These are phyloP conservation scores for Amphipoea oculea DNA, from an alignment of 2,888 invertebrate species.

Conservation along the genomic window DNA sequence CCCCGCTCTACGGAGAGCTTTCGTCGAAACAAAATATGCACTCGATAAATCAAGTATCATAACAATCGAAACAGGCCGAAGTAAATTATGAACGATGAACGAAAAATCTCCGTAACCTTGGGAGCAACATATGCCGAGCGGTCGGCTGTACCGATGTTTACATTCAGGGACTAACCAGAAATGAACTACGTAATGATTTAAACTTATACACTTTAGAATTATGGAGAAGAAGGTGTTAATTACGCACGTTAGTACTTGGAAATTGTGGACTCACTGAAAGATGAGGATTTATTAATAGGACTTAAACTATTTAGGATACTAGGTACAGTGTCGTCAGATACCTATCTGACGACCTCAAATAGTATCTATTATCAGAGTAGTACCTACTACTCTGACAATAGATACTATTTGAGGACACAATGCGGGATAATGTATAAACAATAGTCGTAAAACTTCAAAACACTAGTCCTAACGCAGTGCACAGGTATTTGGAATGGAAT, in stretches of 20 bases:
- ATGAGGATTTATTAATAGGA: not conserved
- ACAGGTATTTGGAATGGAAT: not conserved
- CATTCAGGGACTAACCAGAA: slow-evolving; percentile 68
- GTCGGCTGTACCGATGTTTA: slow-evolving; percentile 60
- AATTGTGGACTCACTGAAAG: slow-evolving; percentile 1
- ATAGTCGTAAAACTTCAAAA: not conserved
- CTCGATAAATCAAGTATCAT: slow-evolving; percentile 85
- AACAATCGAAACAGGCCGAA: slow-evolving; percentile 76
- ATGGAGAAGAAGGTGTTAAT: slow-evolving; percentile 41
- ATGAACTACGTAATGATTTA: slow-evolving; percentile 64
- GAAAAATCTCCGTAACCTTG: slow-evolving; percentile 75
- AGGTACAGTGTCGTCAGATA: no score
- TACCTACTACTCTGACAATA: not conserved
- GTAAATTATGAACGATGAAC: slow-evolving; percentile 73
- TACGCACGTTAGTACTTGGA: not conserved
- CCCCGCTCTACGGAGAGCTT: slow-evolving; percentile 73
- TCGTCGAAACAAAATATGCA: slow-evolving; percentile 80
- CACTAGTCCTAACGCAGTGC: not conserved
- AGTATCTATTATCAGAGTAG: no score
- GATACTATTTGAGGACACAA: not conserved
- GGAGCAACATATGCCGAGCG: slow-evolving; percentile 63
- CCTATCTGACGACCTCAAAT: no score
- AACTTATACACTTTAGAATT: slow-evolving; percentile 60
- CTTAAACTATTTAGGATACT: not conserved
- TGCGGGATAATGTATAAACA: not conserved